Evolutionary conservation across 1,140 invertebrate species (phyloP), one percentile per base, ranked within the genome.

Genomic region (Neotoxoptera formosana): DNA sequence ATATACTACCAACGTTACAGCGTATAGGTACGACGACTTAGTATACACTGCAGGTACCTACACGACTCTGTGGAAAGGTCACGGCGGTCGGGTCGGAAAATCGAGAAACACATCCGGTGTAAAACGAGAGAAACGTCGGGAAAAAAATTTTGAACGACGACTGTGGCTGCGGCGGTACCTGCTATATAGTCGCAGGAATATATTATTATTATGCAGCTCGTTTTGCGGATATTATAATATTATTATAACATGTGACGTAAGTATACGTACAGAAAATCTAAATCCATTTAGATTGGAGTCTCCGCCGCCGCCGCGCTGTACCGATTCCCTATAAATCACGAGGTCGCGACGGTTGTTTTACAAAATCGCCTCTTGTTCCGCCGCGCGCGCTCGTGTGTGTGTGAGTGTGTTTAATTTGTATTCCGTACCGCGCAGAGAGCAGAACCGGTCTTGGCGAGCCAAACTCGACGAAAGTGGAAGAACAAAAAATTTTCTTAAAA

Each of bases 381-480:
- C 56, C 14, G 89, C 23, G 30, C n/a, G n/a, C 34, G 48, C 30
- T 25, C 11, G 89, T 20, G 23, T 56, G 51, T 53, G 48, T 36
- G 25, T 0, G 23, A 7, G 45, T 47, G n/a, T 45, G 89, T 90
- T 90, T 90, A 90, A 90, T 90, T 90, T 90, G 89, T 90, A 90
- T 90, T 90, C 56, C 41, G 25, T 30, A 90, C 89, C 51, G 34
- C 88, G n/a, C n/a, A n/a, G n/a, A 41, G 88, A 89, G 21, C n/a
- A 90, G n/a, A 90, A 90, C 89, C 89, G 89, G 89, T 90, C 89
- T 90, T 90, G 25, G 56, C 89, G 36, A 90, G 25, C 53, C 89
- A n/a, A 90, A 90, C 56, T 67, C 34, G n/a, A 89, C 21, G n/a
- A 89, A 34, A 56, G 84, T 86, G 51, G 48, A 41, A 53, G 51